A percentile compares a stretch with the other conserved stretches of the same genome.
phyloP scores from a whole-genome alignment of 1,140 invertebrate species.

The Calephelis nemesis region DNA sequence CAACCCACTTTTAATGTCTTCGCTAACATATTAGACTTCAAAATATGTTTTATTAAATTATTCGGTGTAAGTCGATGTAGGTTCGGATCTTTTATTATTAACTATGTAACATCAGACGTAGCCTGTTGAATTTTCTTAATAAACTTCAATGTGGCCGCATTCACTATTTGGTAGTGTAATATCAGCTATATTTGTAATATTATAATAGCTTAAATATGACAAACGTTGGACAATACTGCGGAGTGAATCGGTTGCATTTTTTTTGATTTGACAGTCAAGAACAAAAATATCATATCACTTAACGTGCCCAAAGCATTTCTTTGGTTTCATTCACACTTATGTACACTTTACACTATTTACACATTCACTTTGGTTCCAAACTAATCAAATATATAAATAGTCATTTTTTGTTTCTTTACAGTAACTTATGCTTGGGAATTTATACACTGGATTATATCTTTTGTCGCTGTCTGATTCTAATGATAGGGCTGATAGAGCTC shows the following conservation, averaged over 20 bases:
- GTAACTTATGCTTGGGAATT: slow-evolving; percentile 75
- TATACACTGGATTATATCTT: slow-evolving; percentile 76
- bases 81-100: too few species aligned
- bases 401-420: slow-evolving; percentile 71
- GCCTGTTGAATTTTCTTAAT: too few species aligned
- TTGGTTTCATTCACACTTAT: slow-evolving; percentile 54
- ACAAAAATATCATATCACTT: slow-evolving; percentile 24
- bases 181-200: too few species aligned
- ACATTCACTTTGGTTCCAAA: slow-evolving; percentile 24
- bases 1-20: too few species aligned
- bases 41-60: too few species aligned
- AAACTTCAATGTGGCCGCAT: too few species aligned
- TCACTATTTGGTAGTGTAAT: too few species aligned
- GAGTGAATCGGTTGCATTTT: slow-evolving; percentile 29
- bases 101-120: too few species aligned
- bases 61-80: too few species aligned
- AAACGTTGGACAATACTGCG: too few species aligned
- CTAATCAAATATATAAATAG: slow-evolving; percentile 68
- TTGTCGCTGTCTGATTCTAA: slow-evolving; percentile 60
- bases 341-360: slow-evolving; percentile 59
- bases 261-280: slow-evolving; percentile 23
- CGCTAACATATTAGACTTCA: too few species aligned
- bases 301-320: slow-evolving; percentile 35
- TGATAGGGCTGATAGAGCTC: slow-evolving; percentile 67
- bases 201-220: too few species aligned